Base-by-base conservation (phyloP, 2,113 vertebrate species). In the Lophura nycthemera region DNA sequence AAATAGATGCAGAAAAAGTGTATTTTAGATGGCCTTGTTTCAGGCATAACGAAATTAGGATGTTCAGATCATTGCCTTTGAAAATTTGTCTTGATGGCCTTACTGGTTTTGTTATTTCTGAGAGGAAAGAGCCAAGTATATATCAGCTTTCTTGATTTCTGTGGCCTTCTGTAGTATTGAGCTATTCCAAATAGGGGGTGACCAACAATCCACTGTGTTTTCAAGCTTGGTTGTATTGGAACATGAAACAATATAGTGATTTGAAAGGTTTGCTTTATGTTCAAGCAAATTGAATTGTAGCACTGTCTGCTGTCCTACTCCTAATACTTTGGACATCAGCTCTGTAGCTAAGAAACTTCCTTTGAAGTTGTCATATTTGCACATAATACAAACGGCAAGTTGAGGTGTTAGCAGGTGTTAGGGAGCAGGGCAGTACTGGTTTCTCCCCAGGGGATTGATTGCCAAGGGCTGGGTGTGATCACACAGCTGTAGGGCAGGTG, bases 391-490 rank as follows among this genome's bases (percentile, higher is more conserved):
- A n/a, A 47, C 50, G 36, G 54, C 52, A 83, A 72, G 61, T 71
- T 63, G 57, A 72, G 17, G 52, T 80, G 34, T 16, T 77, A 78
- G 76, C 32, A 69, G 24, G 34, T 3, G 2, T 20, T 50, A 43
- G 32, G 42, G 29, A 64, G 61, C 60, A 54, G 65, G 5, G 1
- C 24, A 81, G 52, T 32, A 57, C 60, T 73, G 69, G 43, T n/a
- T 70, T 7, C 27, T 73, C n/a, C 40, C 48, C 15, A 15, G 38
- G 21, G 25, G 6, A 22, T 6, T 32, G 66, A 29, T 15, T 73
- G 18, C 22, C 34, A 56, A 40, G 29, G 24, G 34, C 47, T 40
- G n/a, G 17, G 45, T 0, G 0, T 1, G 32, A 11, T 29, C 34
- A 1, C 27, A 2, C 16, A 57, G 50, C 50, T 27, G 0, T 18